These are phyloP conservation scores for Cebus imitator DNA, from an alignment of 2,113 vertebrate species.

Conservation along the genomic window DNA sequence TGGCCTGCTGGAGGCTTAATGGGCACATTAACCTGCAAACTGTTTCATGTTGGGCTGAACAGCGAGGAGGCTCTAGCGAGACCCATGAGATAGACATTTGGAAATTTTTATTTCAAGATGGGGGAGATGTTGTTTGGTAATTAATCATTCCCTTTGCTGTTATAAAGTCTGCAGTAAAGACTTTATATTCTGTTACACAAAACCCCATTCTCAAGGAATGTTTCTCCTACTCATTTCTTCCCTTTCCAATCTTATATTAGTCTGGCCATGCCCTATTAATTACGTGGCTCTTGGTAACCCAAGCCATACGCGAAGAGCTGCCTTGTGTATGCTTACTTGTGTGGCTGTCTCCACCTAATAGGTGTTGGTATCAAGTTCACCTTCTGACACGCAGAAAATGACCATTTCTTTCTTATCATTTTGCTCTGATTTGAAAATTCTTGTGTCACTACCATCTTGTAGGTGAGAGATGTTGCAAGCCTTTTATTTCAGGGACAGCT, in stretches of 20 bases:
- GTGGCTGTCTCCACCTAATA: not conserved
- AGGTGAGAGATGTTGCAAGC: not conserved
- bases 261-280: not conserved
- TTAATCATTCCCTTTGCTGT: not conserved
- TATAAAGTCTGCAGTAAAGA: conserved; percentile 47
- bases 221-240: conserved; percentile 14
- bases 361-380: not conserved
- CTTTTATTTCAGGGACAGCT: not conserved
- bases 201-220: not conserved
- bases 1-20: not conserved
- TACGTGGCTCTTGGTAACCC: not conserved
- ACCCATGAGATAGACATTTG: not conserved
- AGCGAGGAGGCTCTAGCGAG: not conserved
- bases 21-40: not conserved
- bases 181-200: conserved; percentile 41
- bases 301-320: not conserved
- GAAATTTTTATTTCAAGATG: not conserved
- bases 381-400: not conserved
- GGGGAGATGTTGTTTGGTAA: not conserved
- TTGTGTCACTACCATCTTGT: not conserved
- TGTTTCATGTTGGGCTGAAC: not conserved
- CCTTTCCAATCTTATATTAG: conserved; percentile 7
- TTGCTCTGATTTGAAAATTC: conserved; percentile 17
- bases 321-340: not conserved
- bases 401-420: not conserved